These are phyloP conservation scores for Aporrectodea caliginosa DNA, from an alignment of 1,140 invertebrate species.

Conservation along the genomic window DNA sequence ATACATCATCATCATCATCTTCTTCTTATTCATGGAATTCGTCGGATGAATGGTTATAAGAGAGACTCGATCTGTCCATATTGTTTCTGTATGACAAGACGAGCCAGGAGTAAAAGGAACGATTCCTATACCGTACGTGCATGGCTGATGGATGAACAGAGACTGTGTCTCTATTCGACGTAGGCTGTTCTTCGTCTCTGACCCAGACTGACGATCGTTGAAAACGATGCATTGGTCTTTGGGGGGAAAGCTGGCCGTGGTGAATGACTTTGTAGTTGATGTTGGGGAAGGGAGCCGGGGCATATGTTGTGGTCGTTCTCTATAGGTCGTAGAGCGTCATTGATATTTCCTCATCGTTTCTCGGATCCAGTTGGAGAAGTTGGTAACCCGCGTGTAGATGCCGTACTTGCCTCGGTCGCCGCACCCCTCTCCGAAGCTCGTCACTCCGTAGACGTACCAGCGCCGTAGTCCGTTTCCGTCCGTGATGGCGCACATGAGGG, in stretches of 20 bases:
- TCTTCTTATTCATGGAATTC: too few species aligned
- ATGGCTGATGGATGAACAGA: too few species aligned
- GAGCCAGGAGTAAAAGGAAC: too few species aligned
- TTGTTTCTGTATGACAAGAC: too few species aligned
- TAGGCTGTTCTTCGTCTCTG: too few species aligned
- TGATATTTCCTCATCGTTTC: conserved; percentile 47
- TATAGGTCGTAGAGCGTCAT: conserved; percentile 20
- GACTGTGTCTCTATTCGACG: too few species aligned
- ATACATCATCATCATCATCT: too few species aligned
- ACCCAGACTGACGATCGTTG: too few species aligned
- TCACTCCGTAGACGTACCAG: conserved; percentile 83
- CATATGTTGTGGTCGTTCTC: too few species aligned
- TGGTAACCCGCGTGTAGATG: conserved; percentile 81
- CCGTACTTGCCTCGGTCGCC: conserved; percentile 84
- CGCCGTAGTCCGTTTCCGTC: conserved; percentile 44
- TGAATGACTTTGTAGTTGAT: background rate
- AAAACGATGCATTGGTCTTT: background rate
- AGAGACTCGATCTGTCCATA: too few species aligned
- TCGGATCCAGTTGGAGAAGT: conserved; percentile 80
- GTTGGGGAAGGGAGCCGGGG: background rate
- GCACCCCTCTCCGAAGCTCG: conserved; percentile 90
- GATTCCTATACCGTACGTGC: too few species aligned
- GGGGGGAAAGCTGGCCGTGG: background rate
- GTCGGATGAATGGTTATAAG: too few species aligned
- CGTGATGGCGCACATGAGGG: conserved; percentile 63